Evolutionary conservation across 2,888 invertebrate species (phyloP).

Genomic region (Callyntrura guangdongensis): DNA sequence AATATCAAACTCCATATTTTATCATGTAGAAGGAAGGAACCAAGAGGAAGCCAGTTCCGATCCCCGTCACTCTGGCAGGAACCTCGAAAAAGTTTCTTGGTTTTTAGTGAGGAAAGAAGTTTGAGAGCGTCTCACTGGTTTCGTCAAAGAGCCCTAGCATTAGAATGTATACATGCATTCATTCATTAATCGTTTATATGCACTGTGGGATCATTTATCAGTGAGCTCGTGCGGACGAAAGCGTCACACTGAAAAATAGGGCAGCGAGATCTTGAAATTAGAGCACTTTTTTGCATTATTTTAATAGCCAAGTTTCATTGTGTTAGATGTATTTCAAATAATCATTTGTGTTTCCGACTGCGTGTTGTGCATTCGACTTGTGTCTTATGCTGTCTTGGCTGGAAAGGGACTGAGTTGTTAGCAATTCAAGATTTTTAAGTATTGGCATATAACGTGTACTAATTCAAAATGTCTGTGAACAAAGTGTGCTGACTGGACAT

Average conservation of each 20-base stretch:
- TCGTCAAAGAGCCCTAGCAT: neutral
- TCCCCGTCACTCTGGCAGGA: constrained; percentile 32
- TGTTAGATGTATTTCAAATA: neutral
- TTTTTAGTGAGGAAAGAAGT: constrained; percentile 2
- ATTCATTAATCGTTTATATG: neutral
- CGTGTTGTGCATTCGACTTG: neutral
- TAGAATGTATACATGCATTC: neutral
- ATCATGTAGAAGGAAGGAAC: neutral
- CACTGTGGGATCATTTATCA: neutral
- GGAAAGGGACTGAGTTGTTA: too few relatives aligned
- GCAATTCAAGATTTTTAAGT: too few relatives aligned
- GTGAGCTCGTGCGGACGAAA: neutral
- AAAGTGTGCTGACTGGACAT: neutral
- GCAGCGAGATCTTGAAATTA: constrained; percentile 61
- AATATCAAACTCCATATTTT: constrained; percentile 35
- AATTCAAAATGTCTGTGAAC: too few relatives aligned
- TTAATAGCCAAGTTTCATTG: neutral
- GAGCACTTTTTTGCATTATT: constrained; percentile 17
- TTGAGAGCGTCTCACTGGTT: neutral
- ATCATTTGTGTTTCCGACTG: neutral
- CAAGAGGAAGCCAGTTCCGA: constrained; percentile 28
- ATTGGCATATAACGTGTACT: too few relatives aligned
- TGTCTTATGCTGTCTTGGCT: too few relatives aligned
- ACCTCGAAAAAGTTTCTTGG: constrained; percentile 28
- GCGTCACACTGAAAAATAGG: constrained; percentile 63